phyloP scores from a whole-genome alignment of 2,888 invertebrate genomes.

The Idaea aversata region DNA sequence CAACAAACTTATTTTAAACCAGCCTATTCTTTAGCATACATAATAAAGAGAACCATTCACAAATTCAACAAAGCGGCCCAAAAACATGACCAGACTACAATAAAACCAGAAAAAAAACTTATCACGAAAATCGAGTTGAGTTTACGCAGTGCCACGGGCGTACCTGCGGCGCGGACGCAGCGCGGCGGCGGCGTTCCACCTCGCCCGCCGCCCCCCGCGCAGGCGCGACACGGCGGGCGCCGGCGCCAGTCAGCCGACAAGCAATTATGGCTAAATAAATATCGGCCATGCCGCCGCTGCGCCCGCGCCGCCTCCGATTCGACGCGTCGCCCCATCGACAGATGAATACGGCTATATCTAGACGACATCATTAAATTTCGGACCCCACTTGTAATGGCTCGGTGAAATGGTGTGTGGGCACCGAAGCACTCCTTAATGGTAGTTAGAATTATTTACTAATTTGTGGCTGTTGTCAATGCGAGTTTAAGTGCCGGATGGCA shows the following conservation, averaged over 20 bases:
- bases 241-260: slow-evolving; percentile 78
- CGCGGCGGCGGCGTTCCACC: slow-evolving; percentile 29
- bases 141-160: slow-evolving; percentile 65
- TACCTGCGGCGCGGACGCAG: slow-evolving; percentile 51
- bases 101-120: slow-evolving; percentile 62
- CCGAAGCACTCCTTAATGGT: slow-evolving; percentile 57
- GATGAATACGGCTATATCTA: slow-evolving; percentile 68
- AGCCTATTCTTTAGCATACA: slow-evolving; percentile 41
- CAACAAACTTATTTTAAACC: slow-evolving; percentile 43
- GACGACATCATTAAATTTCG: slow-evolving; percentile 68
- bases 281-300: slow-evolving; percentile 72
- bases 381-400: slow-evolving; percentile 53
- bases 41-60: slow-evolving; percentile 64
- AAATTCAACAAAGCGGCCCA: slow-evolving; percentile 72
- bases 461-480: slow-evolving; percentile 48
- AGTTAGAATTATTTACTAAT: slow-evolving; percentile 47
- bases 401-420: slow-evolving; percentile 60
- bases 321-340: slow-evolving; percentile 63
- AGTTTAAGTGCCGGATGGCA: slow-evolving; percentile 54
- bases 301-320: slow-evolving; percentile 47
- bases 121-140: slow-evolving; percentile 74
- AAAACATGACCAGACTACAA: slow-evolving; percentile 71
- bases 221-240: slow-evolving; percentile 75
- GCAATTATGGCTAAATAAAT: slow-evolving; percentile 80
- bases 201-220: slow-evolving; percentile 38